Evolutionary conservation across 2,888 invertebrate genomes (phyloP).

Genomic region (Drosophila mimetica): DNA sequence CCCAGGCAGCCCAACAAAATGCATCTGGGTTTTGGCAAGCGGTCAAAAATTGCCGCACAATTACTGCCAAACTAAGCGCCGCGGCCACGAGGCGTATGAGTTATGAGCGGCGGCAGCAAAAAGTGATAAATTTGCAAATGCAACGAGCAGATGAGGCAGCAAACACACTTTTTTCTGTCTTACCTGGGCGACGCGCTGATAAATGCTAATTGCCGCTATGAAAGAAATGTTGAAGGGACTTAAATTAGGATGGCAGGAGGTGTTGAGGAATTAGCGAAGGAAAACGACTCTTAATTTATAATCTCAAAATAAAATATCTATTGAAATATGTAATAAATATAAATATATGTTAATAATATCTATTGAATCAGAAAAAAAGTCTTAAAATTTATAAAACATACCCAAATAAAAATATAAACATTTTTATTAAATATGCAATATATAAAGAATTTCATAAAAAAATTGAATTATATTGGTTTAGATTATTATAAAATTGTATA

Average conservation of each 20-base stretch:
- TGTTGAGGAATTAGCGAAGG: not conserved
- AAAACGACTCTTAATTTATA: not conserved
- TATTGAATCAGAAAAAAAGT: no score
- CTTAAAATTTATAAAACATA: no score
- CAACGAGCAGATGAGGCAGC: slow-evolving; percentile 27
- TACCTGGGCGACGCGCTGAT: slow-evolving; percentile 23
- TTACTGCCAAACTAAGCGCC: slow-evolving; percentile 73
- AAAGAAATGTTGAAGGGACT: slow-evolving; percentile 12
- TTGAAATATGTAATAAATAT: no score
- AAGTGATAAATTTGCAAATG: slow-evolving; percentile 35
- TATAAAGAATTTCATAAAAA: no score
- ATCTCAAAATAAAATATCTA: no score
- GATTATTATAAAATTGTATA: no score
- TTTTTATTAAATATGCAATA: no score
- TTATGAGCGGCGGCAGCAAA: slow-evolving; percentile 59
- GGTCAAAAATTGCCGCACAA: slow-evolving; percentile 71
- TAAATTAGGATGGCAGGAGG: not conserved
- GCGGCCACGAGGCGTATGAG: slow-evolving; percentile 66
- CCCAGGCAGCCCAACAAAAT: slow-evolving; percentile 1
- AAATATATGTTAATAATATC: no score
- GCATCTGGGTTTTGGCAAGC: slow-evolving; percentile 44
- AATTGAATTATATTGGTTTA: no score
- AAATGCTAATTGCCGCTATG: slow-evolving; percentile 32
- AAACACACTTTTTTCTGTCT: slow-evolving; percentile 20
- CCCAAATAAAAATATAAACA: no score